phyloP scores from a whole-genome alignment of 2,113 vertebrate species.

The Callocephalon fimbriatum region DNA sequence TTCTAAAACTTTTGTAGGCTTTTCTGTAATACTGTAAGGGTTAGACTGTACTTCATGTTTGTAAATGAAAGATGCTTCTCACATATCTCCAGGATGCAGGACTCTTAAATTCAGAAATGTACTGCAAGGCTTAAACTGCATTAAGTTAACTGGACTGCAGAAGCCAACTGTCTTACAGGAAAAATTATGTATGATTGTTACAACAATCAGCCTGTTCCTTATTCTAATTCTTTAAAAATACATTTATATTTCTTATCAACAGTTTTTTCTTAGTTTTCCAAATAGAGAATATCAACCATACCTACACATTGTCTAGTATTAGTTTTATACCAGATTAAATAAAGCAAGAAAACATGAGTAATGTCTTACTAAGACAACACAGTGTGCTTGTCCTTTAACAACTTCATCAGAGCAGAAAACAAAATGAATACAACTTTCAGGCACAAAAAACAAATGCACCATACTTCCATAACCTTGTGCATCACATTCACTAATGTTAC shows the following conservation, averaged over 20 bases:
- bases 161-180: background rate
- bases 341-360: background rate
- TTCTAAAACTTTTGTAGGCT: background rate
- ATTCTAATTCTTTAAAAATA: background rate
- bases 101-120: background rate
- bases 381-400: background rate
- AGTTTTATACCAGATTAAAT: background rate
- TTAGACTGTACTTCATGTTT: background rate
- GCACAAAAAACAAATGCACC: rapidly evolving
- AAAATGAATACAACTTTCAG: background rate
- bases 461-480: background rate
- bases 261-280: background rate
- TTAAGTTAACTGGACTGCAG: background rate
- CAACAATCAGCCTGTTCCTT: background rate
- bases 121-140: background rate
- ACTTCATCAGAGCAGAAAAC: background rate
- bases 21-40: background rate
- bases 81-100: background rate
- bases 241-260: background rate
- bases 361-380: background rate
- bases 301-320: background rate
- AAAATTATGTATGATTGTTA: background rate
- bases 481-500: background rate
- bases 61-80: background rate
- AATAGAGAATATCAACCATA: background rate